Conservation (phyloP, 2,113 vertebrate species). For the Dipodomys merriami region DNA sequence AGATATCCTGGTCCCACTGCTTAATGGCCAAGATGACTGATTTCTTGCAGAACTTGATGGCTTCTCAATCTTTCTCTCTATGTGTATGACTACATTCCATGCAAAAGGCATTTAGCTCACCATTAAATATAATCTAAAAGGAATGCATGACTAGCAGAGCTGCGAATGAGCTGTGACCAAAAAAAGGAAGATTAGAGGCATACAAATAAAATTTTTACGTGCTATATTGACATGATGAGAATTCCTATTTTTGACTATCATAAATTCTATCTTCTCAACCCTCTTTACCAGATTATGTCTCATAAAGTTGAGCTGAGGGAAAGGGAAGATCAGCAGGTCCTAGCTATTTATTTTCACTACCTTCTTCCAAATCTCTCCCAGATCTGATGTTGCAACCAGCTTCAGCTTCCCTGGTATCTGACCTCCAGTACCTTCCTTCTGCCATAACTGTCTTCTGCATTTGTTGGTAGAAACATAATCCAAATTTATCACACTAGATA, state of each 20-base stretch:
- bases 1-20: not conserved
- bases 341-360: too few relatives aligned
- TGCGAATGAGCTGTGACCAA: not conserved
- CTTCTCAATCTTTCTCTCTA: not conserved
- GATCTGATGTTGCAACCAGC: too few relatives aligned
- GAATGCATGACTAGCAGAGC: not conserved
- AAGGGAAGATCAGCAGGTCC: not conserved
- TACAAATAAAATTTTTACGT: not conserved
- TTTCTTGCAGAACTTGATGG: constrained; percentile 2
- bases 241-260: not conserved
- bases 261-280: not conserved
- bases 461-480: not conserved
- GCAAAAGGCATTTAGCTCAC: not conserved
- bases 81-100: not conserved
- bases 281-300: not conserved
- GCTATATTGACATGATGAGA: not conserved
- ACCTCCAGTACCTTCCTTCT: not conserved
- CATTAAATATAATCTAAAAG: not conserved
- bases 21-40: not conserved
- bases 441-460: not conserved
- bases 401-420: not conserved
- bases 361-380: not conserved
- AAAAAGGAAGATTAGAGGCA: not conserved
- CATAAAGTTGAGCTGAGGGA: not conserved
- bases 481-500: not conserved